Evolutionary conservation across 2,113 vertebrate genomes (phyloP).

Genomic region (Crotophaga sulcirostris): DNA sequence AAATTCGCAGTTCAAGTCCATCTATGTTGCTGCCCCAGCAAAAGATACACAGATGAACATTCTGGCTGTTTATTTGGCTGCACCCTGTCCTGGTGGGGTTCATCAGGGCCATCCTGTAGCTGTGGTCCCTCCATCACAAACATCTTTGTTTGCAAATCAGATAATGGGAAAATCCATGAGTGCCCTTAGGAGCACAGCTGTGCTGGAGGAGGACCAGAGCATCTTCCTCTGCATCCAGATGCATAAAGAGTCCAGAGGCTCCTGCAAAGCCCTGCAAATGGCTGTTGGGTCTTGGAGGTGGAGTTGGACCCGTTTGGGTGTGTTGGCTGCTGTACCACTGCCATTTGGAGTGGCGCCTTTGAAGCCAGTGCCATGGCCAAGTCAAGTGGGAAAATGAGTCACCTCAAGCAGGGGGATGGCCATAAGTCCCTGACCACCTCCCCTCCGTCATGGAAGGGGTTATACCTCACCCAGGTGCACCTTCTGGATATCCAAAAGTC

Average conservation of each 20-base stretch:
- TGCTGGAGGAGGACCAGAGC: background rate
- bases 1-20: background rate
- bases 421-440: too few relatives aligned
- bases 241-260: background rate
- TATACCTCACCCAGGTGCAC: background rate
- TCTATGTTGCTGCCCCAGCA: fast-evolving
- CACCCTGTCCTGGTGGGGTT: background rate
- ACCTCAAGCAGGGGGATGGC: too few relatives aligned
- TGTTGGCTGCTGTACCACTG: too few relatives aligned
- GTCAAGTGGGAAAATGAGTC: too few relatives aligned
- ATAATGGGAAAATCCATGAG: fast-evolving
- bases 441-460: too few relatives aligned
- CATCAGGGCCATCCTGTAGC: fast-evolving
- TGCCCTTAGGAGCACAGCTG: fast-evolving
- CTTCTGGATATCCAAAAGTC: background rate
- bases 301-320: too few relatives aligned
- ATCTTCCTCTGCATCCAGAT: background rate
- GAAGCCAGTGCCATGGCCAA: too few relatives aligned
- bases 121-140: background rate
- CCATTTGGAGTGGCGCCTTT: too few relatives aligned
- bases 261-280: too few relatives aligned
- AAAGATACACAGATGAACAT: background rate
- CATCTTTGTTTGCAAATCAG: background rate
- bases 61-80: background rate
- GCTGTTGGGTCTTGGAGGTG: too few relatives aligned